These are phyloP conservation scores for Mormyrops attenuatus DNA, from an alignment of 2,797 vertebrate species.

Conservation along the genomic window DNA sequence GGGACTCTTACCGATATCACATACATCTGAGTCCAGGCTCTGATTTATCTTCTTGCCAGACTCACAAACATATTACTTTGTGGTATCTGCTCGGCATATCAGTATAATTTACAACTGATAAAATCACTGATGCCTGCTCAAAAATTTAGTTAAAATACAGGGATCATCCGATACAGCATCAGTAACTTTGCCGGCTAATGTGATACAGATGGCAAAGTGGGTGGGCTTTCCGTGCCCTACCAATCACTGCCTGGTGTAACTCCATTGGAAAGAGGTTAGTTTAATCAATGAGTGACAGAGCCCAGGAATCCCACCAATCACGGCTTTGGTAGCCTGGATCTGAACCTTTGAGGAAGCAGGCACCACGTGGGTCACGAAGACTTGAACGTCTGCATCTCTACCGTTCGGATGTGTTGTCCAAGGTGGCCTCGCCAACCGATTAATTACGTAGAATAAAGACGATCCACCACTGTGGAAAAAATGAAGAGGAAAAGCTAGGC, in stretches of 20 bases:
- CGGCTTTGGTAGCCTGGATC: background rate
- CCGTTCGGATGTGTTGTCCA: background rate
- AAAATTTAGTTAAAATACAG: background rate
- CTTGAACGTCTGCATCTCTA: background rate
- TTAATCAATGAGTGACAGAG: background rate
- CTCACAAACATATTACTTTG: background rate
- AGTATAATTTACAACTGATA: background rate
- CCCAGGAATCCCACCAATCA: background rate
- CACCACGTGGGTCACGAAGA: background rate
- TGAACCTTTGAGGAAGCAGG: background rate
- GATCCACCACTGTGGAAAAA: constrained; percentile 52
- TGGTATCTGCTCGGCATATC: background rate
- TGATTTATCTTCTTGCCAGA: background rate
- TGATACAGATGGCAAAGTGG: background rate
- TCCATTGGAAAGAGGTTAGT: background rate
- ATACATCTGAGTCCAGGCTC: background rate
- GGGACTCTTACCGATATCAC: background rate
- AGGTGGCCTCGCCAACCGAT: background rate
- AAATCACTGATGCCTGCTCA: background rate
- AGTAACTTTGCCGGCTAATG: background rate
- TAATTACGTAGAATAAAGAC: background rate
- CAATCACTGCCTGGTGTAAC: background rate
- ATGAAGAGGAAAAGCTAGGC: constrained; percentile 47
- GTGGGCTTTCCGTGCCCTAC: background rate
- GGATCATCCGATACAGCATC: background rate